Evolutionary conservation across 2,113 vertebrate genomes (phyloP).

Genomic region (Rhinichthys klamathensis): DNA sequence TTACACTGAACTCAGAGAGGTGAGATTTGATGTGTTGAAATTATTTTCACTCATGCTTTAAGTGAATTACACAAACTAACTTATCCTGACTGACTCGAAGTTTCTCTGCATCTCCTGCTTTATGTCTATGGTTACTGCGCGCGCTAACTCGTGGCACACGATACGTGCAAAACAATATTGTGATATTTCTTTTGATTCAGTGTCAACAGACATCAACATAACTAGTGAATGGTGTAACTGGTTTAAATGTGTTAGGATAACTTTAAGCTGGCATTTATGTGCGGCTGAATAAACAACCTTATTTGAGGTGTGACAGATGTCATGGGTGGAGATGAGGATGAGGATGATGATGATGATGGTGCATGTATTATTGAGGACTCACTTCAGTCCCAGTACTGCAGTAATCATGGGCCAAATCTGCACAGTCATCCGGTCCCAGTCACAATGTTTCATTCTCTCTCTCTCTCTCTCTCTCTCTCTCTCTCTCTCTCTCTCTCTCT

Average conservation of each 20-base stretch:
- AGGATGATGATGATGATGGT: background rate
- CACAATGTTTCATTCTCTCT: background rate
- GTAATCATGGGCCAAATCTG: slow-evolving; percentile 34
- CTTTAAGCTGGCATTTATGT: slow-evolving; percentile 13
- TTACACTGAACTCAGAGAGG: background rate
- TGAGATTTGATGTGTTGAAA: background rate
- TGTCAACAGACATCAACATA: background rate
- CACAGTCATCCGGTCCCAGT: slow-evolving; percentile 41
- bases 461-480: background rate
- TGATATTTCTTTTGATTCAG: background rate
- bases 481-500: no score
- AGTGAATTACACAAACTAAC: background rate
- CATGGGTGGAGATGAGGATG: slow-evolving; percentile 13
- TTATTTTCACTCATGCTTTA: background rate
- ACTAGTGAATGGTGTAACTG: background rate
- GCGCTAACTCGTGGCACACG: background rate
- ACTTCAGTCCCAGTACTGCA: slow-evolving; percentile 7
- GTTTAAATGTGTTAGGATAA: background rate
- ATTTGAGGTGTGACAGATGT: slow-evolving; percentile 38
- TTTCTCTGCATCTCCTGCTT: background rate
- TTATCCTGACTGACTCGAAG: background rate
- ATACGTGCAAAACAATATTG: background rate
- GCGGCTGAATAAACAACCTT: background rate
- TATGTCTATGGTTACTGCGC: background rate
- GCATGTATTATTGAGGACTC: slow-evolving; percentile 27